Evolutionary conservation across 2,797 vertebrate species (phyloP).

Genomic region (Parotocinclus haroldoi): DNA sequence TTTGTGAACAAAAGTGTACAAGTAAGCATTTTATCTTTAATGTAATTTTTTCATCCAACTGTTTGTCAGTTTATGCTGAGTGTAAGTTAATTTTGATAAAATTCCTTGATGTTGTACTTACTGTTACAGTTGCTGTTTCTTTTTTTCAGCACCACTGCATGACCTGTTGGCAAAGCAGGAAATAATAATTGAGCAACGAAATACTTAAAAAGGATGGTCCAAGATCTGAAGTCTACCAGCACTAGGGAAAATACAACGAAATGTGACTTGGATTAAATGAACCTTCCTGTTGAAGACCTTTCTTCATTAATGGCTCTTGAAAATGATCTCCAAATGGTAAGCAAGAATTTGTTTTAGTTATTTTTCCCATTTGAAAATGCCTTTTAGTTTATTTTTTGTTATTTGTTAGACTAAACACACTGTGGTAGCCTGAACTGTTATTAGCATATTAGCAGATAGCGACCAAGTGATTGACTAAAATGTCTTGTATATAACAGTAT

Average conservation of each 20-base stretch:
- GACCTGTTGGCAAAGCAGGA: conserved; percentile 23
- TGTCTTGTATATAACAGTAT: background rate
- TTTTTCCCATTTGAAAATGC: conserved; percentile 3
- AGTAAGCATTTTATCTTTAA: background rate
- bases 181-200: conserved; percentile 30
- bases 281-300: conserved; percentile 4
- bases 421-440: background rate
- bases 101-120: background rate
- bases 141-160: conserved; percentile 10
- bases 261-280: conserved; percentile 14
- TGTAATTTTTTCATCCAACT: background rate
- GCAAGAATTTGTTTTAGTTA: conserved; percentile 7
- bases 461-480: background rate
- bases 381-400: background rate
- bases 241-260: conserved; percentile 7
- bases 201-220: conserved; percentile 7
- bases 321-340: conserved; percentile 8
- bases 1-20: conserved; percentile 3
- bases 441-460: background rate
- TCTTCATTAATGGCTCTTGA: conserved; percentile 1
- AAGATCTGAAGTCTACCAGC: conserved; percentile 15
- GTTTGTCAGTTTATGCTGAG: conserved; percentile 3
- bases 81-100: background rate
- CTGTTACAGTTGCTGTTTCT: background rate
- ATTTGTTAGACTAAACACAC: conserved; percentile 7